These are phyloP conservation scores for Zaprionus tsacasi DNA, from an alignment of 1,140 invertebrate species.

Conservation along the genomic window DNA sequence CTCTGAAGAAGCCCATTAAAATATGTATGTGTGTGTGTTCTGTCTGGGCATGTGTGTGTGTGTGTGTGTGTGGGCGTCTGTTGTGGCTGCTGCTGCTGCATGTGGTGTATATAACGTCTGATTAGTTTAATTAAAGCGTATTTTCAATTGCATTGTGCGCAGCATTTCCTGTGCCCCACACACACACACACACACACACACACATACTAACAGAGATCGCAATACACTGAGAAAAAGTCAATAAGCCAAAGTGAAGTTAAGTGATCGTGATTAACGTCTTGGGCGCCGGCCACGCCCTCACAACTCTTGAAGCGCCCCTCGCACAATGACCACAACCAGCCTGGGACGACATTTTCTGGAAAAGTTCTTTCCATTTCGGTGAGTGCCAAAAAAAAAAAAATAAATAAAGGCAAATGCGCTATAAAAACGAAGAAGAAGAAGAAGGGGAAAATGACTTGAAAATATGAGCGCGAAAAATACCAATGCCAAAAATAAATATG, in stretches of 20 bases:
- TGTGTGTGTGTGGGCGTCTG: slow-evolving; percentile 56
- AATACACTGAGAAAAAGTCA: slow-evolving; percentile 25
- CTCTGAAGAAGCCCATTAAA: slow-evolving; percentile 48
- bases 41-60: slow-evolving; percentile 9
- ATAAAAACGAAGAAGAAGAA: not conserved
- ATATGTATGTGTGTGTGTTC: slow-evolving; percentile 25
- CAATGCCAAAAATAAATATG: slow-evolving; percentile 78
- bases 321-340: slow-evolving; percentile 66
- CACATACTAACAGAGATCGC: not conserved
- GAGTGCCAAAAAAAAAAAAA: slow-evolving; percentile 39
- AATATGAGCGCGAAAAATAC: slow-evolving; percentile 29
- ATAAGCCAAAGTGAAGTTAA: slow-evolving; percentile 52
- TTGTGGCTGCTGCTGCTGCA: slow-evolving; percentile 47
- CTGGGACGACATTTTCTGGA: slow-evolving; percentile 72
- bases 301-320: not conserved
- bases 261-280: slow-evolving; percentile 29
- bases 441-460: not conserved
- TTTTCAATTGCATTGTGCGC: slow-evolving; percentile 75
- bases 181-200: slow-evolving; percentile 6
- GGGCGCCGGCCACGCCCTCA: slow-evolving; percentile 13
- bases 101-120: slow-evolving; percentile 60
- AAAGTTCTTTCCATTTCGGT: slow-evolving; percentile 79
- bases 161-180: slow-evolving; percentile 54
- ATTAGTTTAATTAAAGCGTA: slow-evolving; percentile 81
- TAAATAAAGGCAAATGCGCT: not conserved